Base-by-base conservation (phyloP, 2,888 invertebrate genomes). In the Siphonodentalium dalli region DNA sequence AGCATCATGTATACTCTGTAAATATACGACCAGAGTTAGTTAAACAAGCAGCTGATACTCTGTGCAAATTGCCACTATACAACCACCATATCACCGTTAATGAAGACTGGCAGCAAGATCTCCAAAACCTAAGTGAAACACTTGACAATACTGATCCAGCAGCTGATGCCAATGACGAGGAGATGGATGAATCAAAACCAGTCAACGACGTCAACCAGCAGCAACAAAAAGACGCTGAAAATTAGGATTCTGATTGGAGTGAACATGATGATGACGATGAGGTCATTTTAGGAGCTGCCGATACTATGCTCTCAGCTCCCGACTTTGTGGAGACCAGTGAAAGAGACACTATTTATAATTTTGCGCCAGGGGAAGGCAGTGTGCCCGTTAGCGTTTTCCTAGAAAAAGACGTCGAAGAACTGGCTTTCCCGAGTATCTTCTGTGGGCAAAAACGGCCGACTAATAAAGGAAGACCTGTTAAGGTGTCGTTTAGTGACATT, bases 351-450 rank as follows among this genome's bases (percentile, higher is more conserved):
- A 26, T 64, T 9, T 62, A 54, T 33, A 51, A 48, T 33, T 53
- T 60, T 48, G 61, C 63, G 18, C 57, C 63, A 20, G 61, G 54
- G 20, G 63, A 65, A 52, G 46, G 53, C n/a, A 52, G 39, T 35
- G 20, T 13, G 23, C 63, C 58, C 20, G 29, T 65, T 2, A 59
- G 63, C 45, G 40, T 65, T n/a, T 62, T 62, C 46, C 5, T 45
- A 20, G 44, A 55, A 3, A 44, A 50, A 49, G 15, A 54, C 20
- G 5, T 53, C 9, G 58, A 58, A 56, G 55, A 56, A 13, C 31
- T 58, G 20, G 26, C 60, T 21, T 61, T 60, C 45, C 63, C 60
- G 13, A 38, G 29, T 8, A 47, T 63, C 13, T 63, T 60, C 39
- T 54, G 52, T 54, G 58, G 60, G 7, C 18, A 58, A 29, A 5